A percentile compares a stretch with the other conserved stretches of the same genome.
These are phyloP conservation scores for Ageneiosus marmoratus DNA, from an alignment of 2,113 vertebrate species.

Conservation along the genomic window DNA sequence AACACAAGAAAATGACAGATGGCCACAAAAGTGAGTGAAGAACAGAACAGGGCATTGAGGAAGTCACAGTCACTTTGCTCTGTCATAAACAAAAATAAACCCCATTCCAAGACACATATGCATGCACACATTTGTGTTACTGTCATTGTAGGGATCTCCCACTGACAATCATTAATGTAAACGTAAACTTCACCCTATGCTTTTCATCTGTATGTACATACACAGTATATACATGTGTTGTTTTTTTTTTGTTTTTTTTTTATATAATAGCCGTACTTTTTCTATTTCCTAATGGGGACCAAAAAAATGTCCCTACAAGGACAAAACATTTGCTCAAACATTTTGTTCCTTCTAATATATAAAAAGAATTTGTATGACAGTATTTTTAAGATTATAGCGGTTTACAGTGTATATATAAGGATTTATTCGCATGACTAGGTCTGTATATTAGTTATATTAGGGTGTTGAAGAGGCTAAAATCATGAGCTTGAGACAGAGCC, in stretches of 20 bases:
- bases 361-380: background rate
- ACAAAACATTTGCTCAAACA: background rate
- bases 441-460: too few species aligned
- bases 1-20: conserved; percentile 29
- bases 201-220: background rate
- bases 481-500: too few species aligned
- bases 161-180: background rate
- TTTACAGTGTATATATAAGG: too few species aligned
- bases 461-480: too few species aligned
- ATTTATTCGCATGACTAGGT: too few species aligned
- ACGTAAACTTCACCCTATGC: background rate
- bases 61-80: background rate
- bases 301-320: background rate
- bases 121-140: background rate
- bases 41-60: conserved; percentile 10
- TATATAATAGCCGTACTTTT: background rate
- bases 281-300: background rate
- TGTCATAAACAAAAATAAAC: background rate
- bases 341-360: background rate
- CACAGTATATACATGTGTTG: too few species aligned
- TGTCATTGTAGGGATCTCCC: background rate
- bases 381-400: too few species aligned
- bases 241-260: background rate
- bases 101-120: conserved; percentile 8
- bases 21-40: conserved; percentile 16